These are phyloP conservation scores for Trichopoda pennipes DNA, from an alignment of 2,888 invertebrate species.

Conservation along the genomic window DNA sequence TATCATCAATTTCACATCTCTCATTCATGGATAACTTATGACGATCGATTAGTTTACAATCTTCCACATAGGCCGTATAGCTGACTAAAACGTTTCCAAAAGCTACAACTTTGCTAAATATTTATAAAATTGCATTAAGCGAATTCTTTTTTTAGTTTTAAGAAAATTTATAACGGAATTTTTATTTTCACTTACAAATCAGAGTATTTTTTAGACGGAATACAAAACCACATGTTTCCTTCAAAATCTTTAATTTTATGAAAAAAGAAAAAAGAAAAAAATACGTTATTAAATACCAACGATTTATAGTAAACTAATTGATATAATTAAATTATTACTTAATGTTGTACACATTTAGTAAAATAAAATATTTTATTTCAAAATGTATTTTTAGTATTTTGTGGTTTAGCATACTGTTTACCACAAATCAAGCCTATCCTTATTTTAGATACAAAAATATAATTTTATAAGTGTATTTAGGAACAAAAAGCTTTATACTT, in stretches of 20 bases:
- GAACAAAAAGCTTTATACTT: neutral
- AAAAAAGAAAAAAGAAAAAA: neutral
- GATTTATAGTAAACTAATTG: constrained; percentile 12
- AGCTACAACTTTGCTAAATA: constrained; percentile 74
- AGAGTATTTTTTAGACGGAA: constrained; percentile 18
- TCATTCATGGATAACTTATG: constrained; percentile 73
- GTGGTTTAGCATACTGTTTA: neutral
- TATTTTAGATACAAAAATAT: no score
- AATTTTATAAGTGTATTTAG: constrained; percentile 13
- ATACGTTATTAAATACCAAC: neutral
- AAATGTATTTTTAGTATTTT: constrained; percentile 4
- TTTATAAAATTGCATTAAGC: neutral
- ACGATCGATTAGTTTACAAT: constrained; percentile 74
- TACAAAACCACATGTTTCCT: constrained; percentile 1
- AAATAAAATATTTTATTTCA: neutral
- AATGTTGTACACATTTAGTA: neutral
- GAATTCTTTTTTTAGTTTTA: no score
- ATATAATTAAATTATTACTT: neutral
- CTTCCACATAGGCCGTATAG: constrained; percentile 71
- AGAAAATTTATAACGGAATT: no score
- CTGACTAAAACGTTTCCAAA: constrained; percentile 79
- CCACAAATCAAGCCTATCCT: no score
- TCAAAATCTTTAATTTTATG: no score
- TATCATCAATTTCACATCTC: constrained; percentile 75
- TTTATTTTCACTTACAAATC: constrained; percentile 26